Evolutionary conservation across 2,888 invertebrate species (phyloP).

Genomic region (Lepetodrilus schrolli): DNA sequence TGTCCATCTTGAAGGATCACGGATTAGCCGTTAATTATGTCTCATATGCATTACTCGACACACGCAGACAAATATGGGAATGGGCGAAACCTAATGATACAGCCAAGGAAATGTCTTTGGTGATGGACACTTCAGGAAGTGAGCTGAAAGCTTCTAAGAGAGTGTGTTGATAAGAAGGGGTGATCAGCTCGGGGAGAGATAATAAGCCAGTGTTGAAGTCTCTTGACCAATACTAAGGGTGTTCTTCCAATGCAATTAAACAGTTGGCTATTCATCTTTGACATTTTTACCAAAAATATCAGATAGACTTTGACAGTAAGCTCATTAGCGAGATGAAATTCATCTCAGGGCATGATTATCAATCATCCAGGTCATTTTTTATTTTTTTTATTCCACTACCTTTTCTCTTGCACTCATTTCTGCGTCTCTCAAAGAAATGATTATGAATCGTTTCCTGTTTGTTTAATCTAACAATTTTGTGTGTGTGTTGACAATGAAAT

Average conservation of each 20-base stretch:
- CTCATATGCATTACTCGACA: constrained; percentile 26
- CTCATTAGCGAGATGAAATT: no score
- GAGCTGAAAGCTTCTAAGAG: constrained; percentile 7
- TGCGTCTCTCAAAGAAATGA: no score
- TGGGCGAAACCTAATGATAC: constrained; percentile 3
- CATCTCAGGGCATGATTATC: no score
- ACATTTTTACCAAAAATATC: background rate
- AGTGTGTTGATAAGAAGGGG: constrained; percentile 3
- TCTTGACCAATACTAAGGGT: constrained; percentile 3
- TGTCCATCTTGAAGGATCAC: constrained; percentile 22
- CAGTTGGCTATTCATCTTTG: constrained; percentile 3
- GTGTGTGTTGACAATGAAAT: no score
- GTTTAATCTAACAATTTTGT: no score
- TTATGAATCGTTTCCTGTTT: no score
- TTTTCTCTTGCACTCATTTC: no score
- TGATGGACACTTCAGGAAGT: constrained; percentile 14
- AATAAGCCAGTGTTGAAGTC: constrained; percentile 8
- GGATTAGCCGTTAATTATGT: constrained; percentile 27
- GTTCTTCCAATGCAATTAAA: constrained; percentile 10
- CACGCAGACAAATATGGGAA: constrained; percentile 26
- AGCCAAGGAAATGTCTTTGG: background rate
- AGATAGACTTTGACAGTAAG: constrained; percentile 1
- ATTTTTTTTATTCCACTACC: no score
- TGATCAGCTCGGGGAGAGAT: constrained; percentile 1
- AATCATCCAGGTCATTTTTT: no score